phyloP scores from a whole-genome alignment of 2,888 invertebrate species.

The Mythimna ferrago region DNA sequence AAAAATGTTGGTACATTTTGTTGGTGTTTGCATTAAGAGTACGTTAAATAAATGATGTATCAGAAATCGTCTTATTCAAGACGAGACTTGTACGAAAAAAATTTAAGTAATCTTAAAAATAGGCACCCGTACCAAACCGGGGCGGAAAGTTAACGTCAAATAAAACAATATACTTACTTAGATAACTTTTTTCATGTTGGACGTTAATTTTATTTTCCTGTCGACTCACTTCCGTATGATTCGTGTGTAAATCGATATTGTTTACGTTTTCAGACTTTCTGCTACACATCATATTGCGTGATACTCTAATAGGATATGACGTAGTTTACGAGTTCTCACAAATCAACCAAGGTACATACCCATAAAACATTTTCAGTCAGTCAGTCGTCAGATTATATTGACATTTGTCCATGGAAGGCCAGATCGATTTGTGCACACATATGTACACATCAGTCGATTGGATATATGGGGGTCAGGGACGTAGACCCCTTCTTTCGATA shows the following conservation, averaged over 20 bases:
- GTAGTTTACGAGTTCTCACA: constrained; percentile 29
- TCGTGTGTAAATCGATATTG: constrained; percentile 23
- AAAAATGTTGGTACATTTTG: too few relatives aligned
- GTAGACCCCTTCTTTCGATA: neutral
- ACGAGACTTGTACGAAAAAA: too few relatives aligned
- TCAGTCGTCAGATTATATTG: neutral
- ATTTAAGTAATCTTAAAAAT: too few relatives aligned
- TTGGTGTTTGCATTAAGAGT: too few relatives aligned
- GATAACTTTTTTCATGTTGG: neutral
- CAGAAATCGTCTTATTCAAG: too few relatives aligned
- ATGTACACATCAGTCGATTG: neutral
- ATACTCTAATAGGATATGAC: constrained; percentile 28
- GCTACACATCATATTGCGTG: constrained; percentile 42
- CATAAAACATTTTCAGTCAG: neutral
- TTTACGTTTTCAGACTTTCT: constrained; percentile 44
- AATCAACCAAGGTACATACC: neutral
- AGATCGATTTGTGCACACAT: neutral
- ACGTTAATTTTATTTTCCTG: neutral
- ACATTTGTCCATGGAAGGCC: neutral
- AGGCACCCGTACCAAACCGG: too few relatives aligned
- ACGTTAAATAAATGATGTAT: neutral
- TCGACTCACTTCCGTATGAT: constrained; percentile 2
- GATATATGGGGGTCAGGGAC: constrained; percentile 10
- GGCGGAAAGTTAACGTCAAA: neutral
- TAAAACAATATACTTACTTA: neutral